Evolutionary conservation across 1,140 invertebrate species (phyloP).

Genomic region (silkworm (Bombyx mori)): DNA sequence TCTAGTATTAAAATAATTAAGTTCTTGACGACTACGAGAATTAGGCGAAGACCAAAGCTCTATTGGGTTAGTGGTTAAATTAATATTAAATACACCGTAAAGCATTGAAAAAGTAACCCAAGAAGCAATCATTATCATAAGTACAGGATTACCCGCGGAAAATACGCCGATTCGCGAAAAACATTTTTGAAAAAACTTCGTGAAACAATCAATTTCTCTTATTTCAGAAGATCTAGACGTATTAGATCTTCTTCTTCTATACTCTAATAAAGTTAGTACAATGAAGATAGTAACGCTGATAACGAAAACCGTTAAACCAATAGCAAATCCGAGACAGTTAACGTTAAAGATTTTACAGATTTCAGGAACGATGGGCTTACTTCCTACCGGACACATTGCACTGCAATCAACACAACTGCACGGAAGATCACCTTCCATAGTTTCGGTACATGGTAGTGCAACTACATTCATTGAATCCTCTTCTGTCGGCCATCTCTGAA

Average conservation of each 20-base stretch:
- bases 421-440: constrained; percentile 69
- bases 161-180: constrained; percentile 57
- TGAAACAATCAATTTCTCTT: constrained; percentile 24
- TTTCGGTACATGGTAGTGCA: constrained; percentile 73
- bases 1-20: constrained; percentile 86
- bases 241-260: constrained; percentile 21
- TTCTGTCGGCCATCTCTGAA: constrained; percentile 50
- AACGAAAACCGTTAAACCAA: constrained; percentile 42
- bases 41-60: constrained; percentile 89
- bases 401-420: constrained; percentile 88
- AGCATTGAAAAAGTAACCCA: constrained; percentile 73
- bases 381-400: constrained; percentile 73
- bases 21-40: constrained; percentile 83
- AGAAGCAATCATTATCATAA: constrained; percentile 74
- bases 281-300: constrained; percentile 35
- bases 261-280: constrained; percentile 33
- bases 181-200: constrained; percentile 33
- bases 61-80: constrained; percentile 87
- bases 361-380: constrained; percentile 53
- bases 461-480: constrained; percentile 68
- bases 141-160: constrained; percentile 75
- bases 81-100: constrained; percentile 76
- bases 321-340: constrained; percentile 44
- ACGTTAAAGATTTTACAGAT: constrained; percentile 43
- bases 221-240: constrained; percentile 9